A percentile compares a stretch with the other conserved stretches of the same genome.
These are phyloP conservation scores for Atta cephalotes DNA, from an alignment of 1,140 invertebrate species.

Conservation along the genomic window DNA sequence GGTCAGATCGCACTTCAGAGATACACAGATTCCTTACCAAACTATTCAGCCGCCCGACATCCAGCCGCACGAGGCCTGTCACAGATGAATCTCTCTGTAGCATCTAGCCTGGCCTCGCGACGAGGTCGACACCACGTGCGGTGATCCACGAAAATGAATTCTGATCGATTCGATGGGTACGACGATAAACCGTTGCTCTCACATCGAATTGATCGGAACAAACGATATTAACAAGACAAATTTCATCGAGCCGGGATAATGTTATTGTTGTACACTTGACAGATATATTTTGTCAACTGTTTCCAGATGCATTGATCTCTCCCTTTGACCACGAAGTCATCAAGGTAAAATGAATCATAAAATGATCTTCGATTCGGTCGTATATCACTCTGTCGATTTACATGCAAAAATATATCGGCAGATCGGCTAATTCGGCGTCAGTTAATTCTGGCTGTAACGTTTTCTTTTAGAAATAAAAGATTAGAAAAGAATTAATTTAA, in stretches of 20 bases:
- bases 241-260: slow-evolving; percentile 31
- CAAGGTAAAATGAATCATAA: slow-evolving; percentile 16
- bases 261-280: slow-evolving; percentile 60
- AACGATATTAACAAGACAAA: not conserved
- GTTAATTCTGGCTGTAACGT: not conserved
- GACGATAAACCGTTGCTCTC: not conserved
- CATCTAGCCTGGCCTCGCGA: not conserved
- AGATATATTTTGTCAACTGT: slow-evolving; percentile 54
- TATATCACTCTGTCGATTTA: not conserved
- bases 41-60: slow-evolving; percentile 75
- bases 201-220: slow-evolving; percentile 11
- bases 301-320: slow-evolving; percentile 23
- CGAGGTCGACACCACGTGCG: not conserved
- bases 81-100: slow-evolving; percentile 79
- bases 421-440: not conserved
- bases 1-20: slow-evolving; percentile 86
- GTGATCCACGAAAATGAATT: slow-evolving; percentile 13
- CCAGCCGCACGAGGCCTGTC: slow-evolving; percentile 78
- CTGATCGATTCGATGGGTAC: slow-evolving; percentile 8
- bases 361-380: not conserved
- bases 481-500: not conserved
- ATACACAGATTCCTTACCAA: slow-evolving; percentile 77
- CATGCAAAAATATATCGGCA: not conserved
- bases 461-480: not conserved
- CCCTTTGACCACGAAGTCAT: slow-evolving; percentile 24